A percentile compares a stretch with the other conserved stretches of the same genome.
These are phyloP conservation scores for Protosalanx chinensis DNA, from an alignment of 2,797 vertebrate species.

Conservation along the genomic window DNA sequence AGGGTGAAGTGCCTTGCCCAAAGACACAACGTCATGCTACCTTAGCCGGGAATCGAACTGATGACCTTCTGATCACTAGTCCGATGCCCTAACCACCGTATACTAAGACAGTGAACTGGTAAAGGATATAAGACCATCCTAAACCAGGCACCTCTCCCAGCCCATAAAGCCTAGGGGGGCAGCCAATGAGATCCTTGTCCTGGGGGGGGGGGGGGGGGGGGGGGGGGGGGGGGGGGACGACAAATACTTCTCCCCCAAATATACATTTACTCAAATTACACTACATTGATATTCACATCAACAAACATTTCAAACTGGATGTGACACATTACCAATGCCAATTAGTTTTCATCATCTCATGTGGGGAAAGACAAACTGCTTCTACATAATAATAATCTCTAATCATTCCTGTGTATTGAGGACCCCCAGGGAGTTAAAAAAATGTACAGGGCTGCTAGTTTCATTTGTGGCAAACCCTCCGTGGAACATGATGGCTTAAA, in stretches of 20 bases:
- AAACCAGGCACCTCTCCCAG: constrained; percentile 65
- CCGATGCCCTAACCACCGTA: no score
- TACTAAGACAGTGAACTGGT: no score
- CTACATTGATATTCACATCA: constrained; percentile 29
- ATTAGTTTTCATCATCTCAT: constrained; percentile 58
- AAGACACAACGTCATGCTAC: no score
- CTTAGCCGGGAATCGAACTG: no score
- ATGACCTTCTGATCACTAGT: no score
- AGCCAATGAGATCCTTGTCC: constrained; percentile 56
- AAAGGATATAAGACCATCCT: constrained; percentile 33
- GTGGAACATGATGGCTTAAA: neutral
- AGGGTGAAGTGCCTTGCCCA: no score
- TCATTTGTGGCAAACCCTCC: constrained; percentile 35
- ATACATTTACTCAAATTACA: no score
- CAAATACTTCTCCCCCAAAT: no score
- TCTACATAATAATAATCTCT: constrained; percentile 15
- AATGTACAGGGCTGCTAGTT: constrained; percentile 29
- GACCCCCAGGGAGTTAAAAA: constrained; percentile 51
- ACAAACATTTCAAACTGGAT: constrained; percentile 14
- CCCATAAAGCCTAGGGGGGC: constrained; percentile 33
- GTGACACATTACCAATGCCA: constrained; percentile 39
- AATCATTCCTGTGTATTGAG: constrained; percentile 38
- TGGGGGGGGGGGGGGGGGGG: constrained; percentile 16
- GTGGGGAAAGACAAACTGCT: constrained; percentile 32
- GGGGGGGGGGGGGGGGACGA: no score